These are phyloP conservation scores for Corythornis madagascariensis DNA, from an alignment of 2,113 vertebrate species.

Conservation along the genomic window DNA sequence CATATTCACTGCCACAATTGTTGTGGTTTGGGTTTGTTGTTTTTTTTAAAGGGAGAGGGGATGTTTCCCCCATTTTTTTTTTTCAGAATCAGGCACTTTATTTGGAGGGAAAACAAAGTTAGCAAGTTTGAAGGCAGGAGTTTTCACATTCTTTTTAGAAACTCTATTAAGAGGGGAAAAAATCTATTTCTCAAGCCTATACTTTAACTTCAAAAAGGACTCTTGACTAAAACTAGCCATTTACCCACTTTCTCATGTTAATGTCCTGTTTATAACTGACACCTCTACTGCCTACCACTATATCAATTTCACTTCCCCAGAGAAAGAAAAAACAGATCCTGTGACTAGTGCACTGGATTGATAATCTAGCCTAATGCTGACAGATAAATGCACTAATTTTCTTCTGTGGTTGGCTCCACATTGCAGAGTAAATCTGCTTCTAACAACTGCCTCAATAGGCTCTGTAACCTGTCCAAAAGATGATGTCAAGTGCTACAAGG, in stretches of 20 bases:
- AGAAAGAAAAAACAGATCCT: constrained; percentile 87
- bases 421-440: constrained; percentile 85
- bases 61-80: accelerated
- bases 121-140: constrained; percentile 2
- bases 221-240: constrained; percentile 66
- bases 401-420: constrained; percentile 88
- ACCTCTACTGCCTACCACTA: constrained; percentile 89
- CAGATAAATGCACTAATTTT: constrained; percentile 99
- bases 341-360: constrained; percentile 89
- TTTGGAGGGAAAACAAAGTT: background rate
- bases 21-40: background rate
- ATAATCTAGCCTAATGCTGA: constrained; percentile 97
- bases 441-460: constrained; percentile 83
- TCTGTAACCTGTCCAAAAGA: constrained; percentile 85
- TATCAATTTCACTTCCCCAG: constrained; percentile 89
- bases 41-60: background rate
- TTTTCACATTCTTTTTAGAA: constrained; percentile 44
- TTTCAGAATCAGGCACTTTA: background rate
- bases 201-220: constrained; percentile 49
- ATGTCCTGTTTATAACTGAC: constrained; percentile 93
- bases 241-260: constrained; percentile 85
- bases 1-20: background rate
- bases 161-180: background rate
- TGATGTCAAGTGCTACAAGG: constrained; percentile 85
- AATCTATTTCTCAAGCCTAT: constrained; percentile 62